A percentile compares a stretch with the other conserved stretches of the same genome.
Conservation (phyloP, 2,113 vertebrate species). For the Melanerpes aurifrons region DNA sequence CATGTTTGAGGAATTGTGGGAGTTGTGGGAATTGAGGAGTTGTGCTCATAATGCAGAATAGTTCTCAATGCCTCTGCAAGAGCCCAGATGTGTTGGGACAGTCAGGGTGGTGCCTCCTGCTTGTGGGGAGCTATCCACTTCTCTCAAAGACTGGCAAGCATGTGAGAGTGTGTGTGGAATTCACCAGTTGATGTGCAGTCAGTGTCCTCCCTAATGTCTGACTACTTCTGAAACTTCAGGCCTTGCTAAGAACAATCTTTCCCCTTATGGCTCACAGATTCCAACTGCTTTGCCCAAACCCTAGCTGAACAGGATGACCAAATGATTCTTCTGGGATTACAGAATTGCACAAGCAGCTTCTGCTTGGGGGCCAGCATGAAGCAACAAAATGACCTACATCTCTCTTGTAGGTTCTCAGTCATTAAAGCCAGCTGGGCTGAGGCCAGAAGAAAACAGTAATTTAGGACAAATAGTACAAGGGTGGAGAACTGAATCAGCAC, state of each 20-base stretch:
- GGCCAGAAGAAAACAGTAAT: neutral
- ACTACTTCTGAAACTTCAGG: neutral
- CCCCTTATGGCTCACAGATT: neutral
- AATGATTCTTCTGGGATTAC: neutral
- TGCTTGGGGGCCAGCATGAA: neutral
- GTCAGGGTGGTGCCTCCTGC: neutral
- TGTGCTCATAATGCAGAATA: neutral
- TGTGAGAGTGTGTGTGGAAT: neutral
- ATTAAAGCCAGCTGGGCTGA: neutral
- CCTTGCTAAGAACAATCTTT: neutral
- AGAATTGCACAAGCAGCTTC: neutral
- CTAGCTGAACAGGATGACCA: neutral
- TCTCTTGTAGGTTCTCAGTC: neutral
- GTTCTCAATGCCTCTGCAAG: neutral
- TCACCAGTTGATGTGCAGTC: neutral
- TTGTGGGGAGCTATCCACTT: neutral
- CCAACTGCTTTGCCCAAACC: fast-evolving
- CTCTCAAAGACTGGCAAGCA: neutral
- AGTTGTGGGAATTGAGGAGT: neutral
- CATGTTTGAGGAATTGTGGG: neutral
- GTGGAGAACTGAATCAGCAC: neutral
- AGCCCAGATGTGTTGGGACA: neutral
- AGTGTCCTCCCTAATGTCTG: neutral
- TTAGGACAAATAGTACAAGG: neutral
- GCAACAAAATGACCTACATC: neutral